Percentiles rank a stretch among this genome's conserved stretches.
Evolutionary conservation across 2,797 vertebrate genomes (phyloP).

Genomic region (Micropoecilia bifurca): DNA sequence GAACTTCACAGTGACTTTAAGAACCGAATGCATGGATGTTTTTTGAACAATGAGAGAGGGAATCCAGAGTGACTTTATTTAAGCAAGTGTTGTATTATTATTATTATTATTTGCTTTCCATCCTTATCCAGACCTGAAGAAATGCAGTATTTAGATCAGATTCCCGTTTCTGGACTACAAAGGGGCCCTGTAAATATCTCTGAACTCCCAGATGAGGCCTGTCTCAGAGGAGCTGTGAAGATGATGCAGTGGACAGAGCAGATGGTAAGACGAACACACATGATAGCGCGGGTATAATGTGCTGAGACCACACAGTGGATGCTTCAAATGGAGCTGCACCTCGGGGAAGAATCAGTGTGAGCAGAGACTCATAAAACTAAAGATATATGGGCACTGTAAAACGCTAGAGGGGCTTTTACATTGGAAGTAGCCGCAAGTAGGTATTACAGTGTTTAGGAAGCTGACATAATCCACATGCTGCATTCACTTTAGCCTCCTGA

Average conservation of each 20-base stretch:
- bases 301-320: conserved; percentile 35
- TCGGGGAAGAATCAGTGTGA: conserved; percentile 49
- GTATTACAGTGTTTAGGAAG: conserved; percentile 34
- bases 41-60: not conserved
- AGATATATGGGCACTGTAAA: conserved; percentile 53
- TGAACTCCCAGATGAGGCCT: conserved; percentile 10
- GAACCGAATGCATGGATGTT: not conserved
- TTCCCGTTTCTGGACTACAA: not conserved
- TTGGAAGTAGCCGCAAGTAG: conserved; percentile 36
- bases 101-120: not conserved
- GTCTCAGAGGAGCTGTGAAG: conserved; percentile 21
- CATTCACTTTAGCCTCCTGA: conserved; percentile 28
- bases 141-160: not conserved
- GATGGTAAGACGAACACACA: conserved; percentile 28
- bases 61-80: not conserved
- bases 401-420: conserved; percentile 35
- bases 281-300: conserved; percentile 10
- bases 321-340: conserved; percentile 33
- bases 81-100: not conserved
- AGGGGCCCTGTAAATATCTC: not conserved
- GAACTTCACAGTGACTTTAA: too few relatives aligned
- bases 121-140: not conserved
- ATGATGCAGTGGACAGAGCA: conserved; percentile 12
- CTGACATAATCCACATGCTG: conserved; percentile 40
- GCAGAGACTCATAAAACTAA: conserved; percentile 52